phyloP scores from a whole-genome alignment of 2,797 vertebrate species.

The Sebastes oblongus region DNA sequence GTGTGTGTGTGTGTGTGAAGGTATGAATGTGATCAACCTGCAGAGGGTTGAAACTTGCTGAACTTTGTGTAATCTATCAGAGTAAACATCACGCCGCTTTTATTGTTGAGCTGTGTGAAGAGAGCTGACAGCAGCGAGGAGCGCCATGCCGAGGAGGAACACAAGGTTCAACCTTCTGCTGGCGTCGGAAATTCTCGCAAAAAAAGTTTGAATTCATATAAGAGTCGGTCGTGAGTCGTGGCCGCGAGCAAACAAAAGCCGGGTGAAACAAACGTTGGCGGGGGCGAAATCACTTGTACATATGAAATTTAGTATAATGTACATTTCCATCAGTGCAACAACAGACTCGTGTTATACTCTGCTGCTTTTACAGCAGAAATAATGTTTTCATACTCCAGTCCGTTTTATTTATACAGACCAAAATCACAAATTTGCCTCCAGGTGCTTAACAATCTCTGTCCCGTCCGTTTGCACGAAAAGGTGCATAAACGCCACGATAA shows the following conservation, averaged over 20 bases:
- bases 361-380: neutral
- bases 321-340: neutral
- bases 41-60: constrained; percentile 19
- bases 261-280: neutral
- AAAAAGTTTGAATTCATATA: neutral
- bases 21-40: constrained; percentile 15
- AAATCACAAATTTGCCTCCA: neutral
- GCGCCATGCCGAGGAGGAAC: neutral
- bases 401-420: neutral
- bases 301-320: neutral
- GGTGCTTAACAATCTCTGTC: no score
- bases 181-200: neutral
- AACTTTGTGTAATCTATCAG: constrained; percentile 16
- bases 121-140: neutral
- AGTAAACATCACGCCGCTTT: neutral
- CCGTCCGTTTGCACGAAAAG: no score
- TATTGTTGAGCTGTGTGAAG: constrained; percentile 6
- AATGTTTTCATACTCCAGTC: neutral
- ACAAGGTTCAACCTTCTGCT: constrained; percentile 32
- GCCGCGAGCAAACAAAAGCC: neutral
- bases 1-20: neutral
- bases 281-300: neutral
- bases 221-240: neutral
- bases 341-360: neutral
- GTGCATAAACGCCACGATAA: no score